Conservation (phyloP, 2,797 vertebrate genomes). For the Leptodactylus fallax region DNA sequence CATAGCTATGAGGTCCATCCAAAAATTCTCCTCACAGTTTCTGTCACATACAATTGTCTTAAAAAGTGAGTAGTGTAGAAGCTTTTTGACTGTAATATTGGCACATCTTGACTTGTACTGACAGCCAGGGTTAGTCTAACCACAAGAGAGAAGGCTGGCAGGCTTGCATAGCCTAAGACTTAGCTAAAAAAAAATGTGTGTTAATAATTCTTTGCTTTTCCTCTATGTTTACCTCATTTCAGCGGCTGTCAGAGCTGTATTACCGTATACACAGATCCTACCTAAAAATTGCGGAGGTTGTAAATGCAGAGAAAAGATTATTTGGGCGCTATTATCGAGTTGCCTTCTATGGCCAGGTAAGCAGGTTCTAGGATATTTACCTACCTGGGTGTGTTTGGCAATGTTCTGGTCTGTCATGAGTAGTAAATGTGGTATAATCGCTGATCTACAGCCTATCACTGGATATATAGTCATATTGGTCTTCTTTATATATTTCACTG, state of each 20-base stretch:
- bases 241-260: slow-evolving; percentile 93
- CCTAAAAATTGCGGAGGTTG: slow-evolving; percentile 95
- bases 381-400: background rate
- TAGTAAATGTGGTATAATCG: background rate
- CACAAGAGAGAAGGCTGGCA: too few species aligned
- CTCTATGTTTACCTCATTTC: background rate
- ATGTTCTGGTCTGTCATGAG: background rate
- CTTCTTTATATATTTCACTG: background rate
- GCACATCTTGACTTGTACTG: too few species aligned
- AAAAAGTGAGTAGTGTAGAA: too few species aligned
- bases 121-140: too few species aligned
- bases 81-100: too few species aligned
- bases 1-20: too few species aligned
- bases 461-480: background rate
- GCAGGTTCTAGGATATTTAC: slow-evolving; percentile 52
- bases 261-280: slow-evolving; percentile 97
- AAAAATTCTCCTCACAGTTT: too few species aligned
- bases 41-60: too few species aligned
- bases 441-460: background rate
- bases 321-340: slow-evolving; percentile 97
- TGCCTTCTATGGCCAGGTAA: slow-evolving; percentile 97
- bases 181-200: too few species aligned
- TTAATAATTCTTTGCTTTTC: background rate
- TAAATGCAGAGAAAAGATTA: slow-evolving; percentile 93
- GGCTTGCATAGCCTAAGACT: too few species aligned